Percentiles rank a stretch among this genome's conserved stretches.
These are phyloP conservation scores for Numida meleagris DNA, from an alignment of 2,113 vertebrate species.

Conservation along the genomic window DNA sequence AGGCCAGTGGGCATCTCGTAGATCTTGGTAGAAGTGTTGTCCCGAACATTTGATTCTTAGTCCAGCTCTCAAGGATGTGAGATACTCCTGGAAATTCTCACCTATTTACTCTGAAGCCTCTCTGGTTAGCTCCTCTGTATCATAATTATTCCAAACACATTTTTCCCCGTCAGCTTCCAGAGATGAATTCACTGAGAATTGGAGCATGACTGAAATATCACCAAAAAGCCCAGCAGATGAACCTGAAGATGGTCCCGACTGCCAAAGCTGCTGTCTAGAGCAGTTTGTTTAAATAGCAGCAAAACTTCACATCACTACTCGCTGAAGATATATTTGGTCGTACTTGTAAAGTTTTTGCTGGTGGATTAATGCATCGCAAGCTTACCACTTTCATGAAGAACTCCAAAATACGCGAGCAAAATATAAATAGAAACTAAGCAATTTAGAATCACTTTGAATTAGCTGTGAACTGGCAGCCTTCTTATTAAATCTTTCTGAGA, in stretches of 20 bases:
- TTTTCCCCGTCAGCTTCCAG: not conserved
- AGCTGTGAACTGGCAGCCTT: not conserved
- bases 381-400: not conserved
- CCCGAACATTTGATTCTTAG: not conserved
- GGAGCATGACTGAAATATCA: not conserved
- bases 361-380: not conserved
- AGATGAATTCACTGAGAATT: not conserved
- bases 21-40: accelerated
- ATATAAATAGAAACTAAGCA: not conserved
- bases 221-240: not conserved
- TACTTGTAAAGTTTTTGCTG: not conserved
- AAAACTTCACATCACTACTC: not conserved
- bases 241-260: not conserved
- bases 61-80: not conserved
- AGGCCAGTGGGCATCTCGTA: not conserved
- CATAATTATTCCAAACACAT: not conserved
- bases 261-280: not conserved
- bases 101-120: not conserved
- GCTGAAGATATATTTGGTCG: not conserved
- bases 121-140: not conserved
- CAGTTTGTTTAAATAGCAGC: not conserved
- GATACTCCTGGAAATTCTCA: not conserved
- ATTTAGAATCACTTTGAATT: not conserved
- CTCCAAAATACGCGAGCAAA: not conserved
- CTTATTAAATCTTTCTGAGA: not conserved